phyloP scores from a whole-genome alignment of 1,140 invertebrate genomes.

The Euwallacea fornicatus region DNA sequence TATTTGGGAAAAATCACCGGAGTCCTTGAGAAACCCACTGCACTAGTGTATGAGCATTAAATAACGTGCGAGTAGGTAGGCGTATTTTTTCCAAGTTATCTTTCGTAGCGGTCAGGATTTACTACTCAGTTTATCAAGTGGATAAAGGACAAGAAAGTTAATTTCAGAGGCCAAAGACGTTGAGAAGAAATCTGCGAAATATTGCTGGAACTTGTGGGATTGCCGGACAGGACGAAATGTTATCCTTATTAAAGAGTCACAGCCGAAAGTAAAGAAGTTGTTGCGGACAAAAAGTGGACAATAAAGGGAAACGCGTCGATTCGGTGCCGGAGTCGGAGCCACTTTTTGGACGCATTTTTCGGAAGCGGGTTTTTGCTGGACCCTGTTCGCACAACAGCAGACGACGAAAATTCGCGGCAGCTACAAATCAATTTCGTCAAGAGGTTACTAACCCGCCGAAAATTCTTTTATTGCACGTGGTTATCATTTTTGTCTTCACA shows the following conservation, averaged over 20 bases:
- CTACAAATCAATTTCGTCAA: conserved; percentile 28
- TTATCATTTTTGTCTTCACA: not conserved
- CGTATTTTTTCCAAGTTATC: conserved; percentile 11
- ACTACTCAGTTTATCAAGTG: not conserved
- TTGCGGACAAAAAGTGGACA: conserved; percentile 22
- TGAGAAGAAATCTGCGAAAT: not conserved
- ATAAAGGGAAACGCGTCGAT: conserved; percentile 28
- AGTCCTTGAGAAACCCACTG: conserved; percentile 30
- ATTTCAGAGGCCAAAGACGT: not conserved
- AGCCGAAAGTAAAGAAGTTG: conserved; percentile 23
- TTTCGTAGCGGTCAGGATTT: not conserved
- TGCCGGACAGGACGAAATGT: not conserved
- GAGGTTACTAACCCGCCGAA: conserved; percentile 12
- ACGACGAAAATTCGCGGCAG: conserved; percentile 16
- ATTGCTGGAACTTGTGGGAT: not conserved
- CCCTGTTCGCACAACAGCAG: conserved; percentile 17
- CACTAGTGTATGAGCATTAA: conserved; percentile 11
- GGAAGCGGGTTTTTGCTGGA: conserved; percentile 25
- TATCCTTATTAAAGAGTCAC: conserved; percentile 4
- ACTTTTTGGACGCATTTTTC: conserved; percentile 30
- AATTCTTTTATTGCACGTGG: conserved; percentile 14
- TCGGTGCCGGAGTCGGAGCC: conserved; percentile 27
- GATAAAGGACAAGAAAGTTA: no score
- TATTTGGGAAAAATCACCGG: conserved; percentile 25
- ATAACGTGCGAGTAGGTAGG: conserved; percentile 11